Percentiles rank a stretch among this genome's conserved stretches.
These are phyloP conservation scores for Passer montanus DNA, from an alignment of 2,113 vertebrate species.

Conservation along the genomic window DNA sequence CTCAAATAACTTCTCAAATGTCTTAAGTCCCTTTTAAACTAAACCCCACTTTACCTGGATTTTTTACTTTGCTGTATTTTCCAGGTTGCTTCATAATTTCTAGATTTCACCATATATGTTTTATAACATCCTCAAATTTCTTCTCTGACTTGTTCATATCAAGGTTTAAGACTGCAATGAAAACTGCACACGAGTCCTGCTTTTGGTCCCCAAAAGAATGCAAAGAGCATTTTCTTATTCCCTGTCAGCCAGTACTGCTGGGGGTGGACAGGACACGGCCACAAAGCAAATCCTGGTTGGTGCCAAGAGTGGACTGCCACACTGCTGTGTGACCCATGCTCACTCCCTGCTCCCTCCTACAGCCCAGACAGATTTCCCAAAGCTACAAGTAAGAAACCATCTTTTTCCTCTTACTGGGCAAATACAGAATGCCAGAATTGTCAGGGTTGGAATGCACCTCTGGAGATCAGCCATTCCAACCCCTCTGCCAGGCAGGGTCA, in stretches of 20 bases:
- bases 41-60: not conserved
- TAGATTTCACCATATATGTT: not conserved
- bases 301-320: too few species aligned
- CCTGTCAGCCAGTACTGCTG: not conserved
- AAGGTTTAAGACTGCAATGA: not conserved
- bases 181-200: not conserved
- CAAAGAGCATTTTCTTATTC: not conserved
- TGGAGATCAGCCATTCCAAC: not conserved
- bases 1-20: not conserved
- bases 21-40: not conserved
- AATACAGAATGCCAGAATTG: not conserved
- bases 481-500: not conserved
- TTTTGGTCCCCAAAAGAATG: not conserved
- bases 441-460: not conserved
- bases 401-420: not conserved
- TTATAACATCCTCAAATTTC: not conserved
- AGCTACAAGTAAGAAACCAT: not conserved
- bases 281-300: not conserved
- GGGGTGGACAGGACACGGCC: fast-evolving
- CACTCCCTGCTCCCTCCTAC: not conserved
- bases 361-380: not conserved
- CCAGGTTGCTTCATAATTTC: not conserved
- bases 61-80: not conserved
- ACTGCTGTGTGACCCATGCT: not conserved
- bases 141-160: not conserved